These are phyloP conservation scores for Zaprionus camerounensis DNA, from an alignment of 1,140 invertebrate genomes.

Conservation along the genomic window DNA sequence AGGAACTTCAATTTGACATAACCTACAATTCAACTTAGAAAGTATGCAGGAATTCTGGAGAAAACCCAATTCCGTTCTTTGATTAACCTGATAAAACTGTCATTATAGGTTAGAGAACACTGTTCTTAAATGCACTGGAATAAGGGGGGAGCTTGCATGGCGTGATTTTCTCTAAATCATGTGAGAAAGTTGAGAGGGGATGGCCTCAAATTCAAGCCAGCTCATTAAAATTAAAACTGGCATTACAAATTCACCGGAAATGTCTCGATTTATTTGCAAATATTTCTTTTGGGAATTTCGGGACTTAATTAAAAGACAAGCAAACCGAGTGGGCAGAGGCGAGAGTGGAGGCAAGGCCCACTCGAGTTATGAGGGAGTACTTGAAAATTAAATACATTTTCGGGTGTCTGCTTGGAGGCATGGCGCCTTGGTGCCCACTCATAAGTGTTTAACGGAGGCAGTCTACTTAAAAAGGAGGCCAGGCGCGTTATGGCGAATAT, in stretches of 20 bases:
- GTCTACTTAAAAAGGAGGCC: slow-evolving; percentile 19
- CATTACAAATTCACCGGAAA: slow-evolving; percentile 3
- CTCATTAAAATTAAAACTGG: neutral
- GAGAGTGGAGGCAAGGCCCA: neutral
- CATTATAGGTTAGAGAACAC: too few relatives aligned
- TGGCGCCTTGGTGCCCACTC: neutral
- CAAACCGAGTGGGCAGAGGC: neutral
- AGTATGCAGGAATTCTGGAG: neutral
- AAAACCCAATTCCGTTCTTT: neutral
- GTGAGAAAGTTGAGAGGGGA: neutral
- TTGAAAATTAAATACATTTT: slow-evolving; percentile 4
- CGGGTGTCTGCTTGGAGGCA: neutral
- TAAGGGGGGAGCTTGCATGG: neutral
- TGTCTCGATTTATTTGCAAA: neutral
- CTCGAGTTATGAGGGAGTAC: neutral
- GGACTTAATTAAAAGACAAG: slow-evolving; percentile 2
- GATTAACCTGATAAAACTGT: too few relatives aligned
- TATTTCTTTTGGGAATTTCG: slow-evolving; percentile 1
- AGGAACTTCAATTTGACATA: neutral
- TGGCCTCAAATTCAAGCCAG: neutral
- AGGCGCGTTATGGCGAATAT: slow-evolving; percentile 23
- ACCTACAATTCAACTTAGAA: neutral
- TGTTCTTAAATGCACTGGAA: too few relatives aligned
- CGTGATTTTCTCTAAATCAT: neutral
- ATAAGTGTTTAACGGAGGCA: slow-evolving; percentile 9